These are phyloP conservation scores for Sebastiscus albofasciatus DNA, from an alignment of 2,797 vertebrate species.

Conservation along the genomic window DNA sequence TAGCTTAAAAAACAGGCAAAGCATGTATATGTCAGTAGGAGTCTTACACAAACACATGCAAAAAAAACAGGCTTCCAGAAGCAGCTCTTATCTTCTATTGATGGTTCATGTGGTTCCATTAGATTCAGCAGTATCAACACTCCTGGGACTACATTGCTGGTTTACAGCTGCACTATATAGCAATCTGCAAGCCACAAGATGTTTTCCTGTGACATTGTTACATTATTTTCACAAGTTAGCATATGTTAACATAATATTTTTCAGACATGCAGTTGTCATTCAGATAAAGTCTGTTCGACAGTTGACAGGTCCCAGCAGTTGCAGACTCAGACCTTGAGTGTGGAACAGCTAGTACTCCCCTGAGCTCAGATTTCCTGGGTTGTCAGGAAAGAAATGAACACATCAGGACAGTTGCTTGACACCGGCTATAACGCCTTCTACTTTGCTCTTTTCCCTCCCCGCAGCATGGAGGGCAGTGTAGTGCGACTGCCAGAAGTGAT, in stretches of 20 bases:
- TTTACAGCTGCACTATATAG: neutral
- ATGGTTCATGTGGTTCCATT: neutral
- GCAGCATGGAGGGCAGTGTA: slow-evolving; percentile 96
- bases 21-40: neutral
- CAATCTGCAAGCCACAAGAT: neutral
- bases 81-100: neutral
- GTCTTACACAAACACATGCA: neutral
- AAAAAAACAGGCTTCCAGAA: neutral
- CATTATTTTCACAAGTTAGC: neutral
- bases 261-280: neutral
- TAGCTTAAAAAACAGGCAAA: neutral
- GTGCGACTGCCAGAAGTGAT: slow-evolving; percentile 91
- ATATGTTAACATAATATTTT: neutral
- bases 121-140: neutral
- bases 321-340: neutral
- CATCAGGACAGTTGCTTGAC: slow-evolving; percentile 82
- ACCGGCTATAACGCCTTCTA: slow-evolving; percentile 70
- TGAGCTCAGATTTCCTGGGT: neutral
- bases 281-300: neutral
- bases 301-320: neutral
- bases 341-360: neutral
- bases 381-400: slow-evolving; percentile 74
- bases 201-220: neutral
- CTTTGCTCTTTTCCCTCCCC: slow-evolving; percentile 27
- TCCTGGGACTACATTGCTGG: neutral